phyloP scores from a whole-genome alignment of 2,888 invertebrate genomes.

The Andricus curvator region DNA sequence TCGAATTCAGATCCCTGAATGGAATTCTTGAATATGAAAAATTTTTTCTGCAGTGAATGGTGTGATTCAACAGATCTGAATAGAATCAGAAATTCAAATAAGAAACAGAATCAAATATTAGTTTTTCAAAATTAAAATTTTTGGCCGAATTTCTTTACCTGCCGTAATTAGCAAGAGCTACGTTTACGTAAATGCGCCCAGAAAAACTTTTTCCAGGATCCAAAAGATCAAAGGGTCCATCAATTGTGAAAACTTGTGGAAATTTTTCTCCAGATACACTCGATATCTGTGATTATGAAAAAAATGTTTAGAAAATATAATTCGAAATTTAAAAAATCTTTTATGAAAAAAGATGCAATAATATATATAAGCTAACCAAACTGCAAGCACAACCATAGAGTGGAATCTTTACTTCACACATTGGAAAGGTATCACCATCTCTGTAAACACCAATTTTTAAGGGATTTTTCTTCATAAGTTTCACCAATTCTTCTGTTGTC shows the following conservation, averaged over 20 bases:
- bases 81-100: neutral
- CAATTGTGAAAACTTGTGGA: conserved; percentile 50
- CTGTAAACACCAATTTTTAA: conserved; percentile 58
- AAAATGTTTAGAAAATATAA: neutral
- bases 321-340: neutral
- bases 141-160: neutral
- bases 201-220: conserved; percentile 59
- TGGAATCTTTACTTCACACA: conserved; percentile 52
- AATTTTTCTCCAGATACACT: conserved; percentile 24
- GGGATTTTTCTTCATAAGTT: conserved; percentile 49
- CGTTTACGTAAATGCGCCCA: conserved; percentile 52
- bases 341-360: neutral
- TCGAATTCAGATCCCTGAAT: neutral
- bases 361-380: conserved; percentile 52
- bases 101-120: neutral
- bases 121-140: neutral
- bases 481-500: conserved; percentile 46
- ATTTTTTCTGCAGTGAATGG: neutral
- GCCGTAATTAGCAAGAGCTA: conserved; percentile 39
- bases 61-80: neutral
- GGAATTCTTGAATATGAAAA: neutral
- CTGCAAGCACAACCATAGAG: conserved; percentile 61
- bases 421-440: conserved; percentile 56
- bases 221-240: conserved; percentile 57
- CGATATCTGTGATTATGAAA: conserved; percentile 44